A percentile compares a stretch with the other conserved stretches of the same genome.
phyloP scores from a whole-genome alignment of 2,113 vertebrate genomes.

The Paramisgurnus dabryanus region DNA sequence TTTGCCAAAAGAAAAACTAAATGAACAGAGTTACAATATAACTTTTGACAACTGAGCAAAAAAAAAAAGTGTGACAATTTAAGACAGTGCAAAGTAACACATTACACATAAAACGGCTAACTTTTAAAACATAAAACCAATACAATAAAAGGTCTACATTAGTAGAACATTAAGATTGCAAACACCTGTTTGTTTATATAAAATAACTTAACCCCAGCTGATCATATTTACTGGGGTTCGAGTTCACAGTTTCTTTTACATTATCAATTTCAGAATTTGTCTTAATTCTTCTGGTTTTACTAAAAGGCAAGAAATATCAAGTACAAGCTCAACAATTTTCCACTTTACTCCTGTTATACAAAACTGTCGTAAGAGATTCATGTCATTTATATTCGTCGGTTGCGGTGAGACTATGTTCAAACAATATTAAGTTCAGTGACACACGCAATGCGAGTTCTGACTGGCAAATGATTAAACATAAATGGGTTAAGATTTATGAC shows the following conservation, averaged over 20 bases:
- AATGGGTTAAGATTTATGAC: background rate
- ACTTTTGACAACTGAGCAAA: background rate
- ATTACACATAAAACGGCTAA: constrained; percentile 3
- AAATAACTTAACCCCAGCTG: background rate
- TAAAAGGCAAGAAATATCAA: background rate
- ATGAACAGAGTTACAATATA: constrained; percentile 40
- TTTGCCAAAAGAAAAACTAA: constrained; percentile 25
- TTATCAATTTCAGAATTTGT: background rate
- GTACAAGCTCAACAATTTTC: background rate
- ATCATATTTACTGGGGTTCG: background rate
- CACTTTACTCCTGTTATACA: background rate
- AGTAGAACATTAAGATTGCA: background rate
- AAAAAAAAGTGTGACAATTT: constrained; percentile 1
- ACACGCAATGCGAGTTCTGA: background rate
- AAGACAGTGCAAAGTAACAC: background rate
- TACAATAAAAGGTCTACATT: constrained; percentile 9
- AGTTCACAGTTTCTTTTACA: background rate
- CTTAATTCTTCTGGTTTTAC: no score
- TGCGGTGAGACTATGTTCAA: background rate
- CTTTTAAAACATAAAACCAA: constrained; percentile 32
- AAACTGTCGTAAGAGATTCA: background rate
- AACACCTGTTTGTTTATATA: constrained; percentile 4
- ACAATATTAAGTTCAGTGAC: background rate
- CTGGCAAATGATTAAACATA: background rate
- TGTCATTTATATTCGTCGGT: background rate